These are phyloP conservation scores for Dicyrtomina minuta DNA, from an alignment of 2,888 invertebrate genomes.

Conservation along the genomic window DNA sequence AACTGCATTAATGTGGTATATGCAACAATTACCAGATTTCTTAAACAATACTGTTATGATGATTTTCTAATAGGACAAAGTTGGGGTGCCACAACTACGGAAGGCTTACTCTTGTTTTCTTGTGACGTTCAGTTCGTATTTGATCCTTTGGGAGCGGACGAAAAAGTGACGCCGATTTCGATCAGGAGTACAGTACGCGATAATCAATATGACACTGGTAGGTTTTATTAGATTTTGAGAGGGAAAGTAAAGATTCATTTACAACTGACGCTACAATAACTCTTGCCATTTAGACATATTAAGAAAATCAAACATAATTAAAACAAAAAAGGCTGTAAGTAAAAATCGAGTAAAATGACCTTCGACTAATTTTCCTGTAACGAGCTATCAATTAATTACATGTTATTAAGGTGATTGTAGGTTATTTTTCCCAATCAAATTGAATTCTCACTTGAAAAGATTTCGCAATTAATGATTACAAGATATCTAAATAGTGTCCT, in stretches of 20 bases:
- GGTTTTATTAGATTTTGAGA: conserved; percentile 12
- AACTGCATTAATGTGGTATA: conserved; percentile 20
- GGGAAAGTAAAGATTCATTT: too few relatives aligned
- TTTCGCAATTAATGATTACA: too few relatives aligned
- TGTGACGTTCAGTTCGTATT: conserved; percentile 77
- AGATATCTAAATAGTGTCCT: too few relatives aligned
- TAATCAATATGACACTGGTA: conserved; percentile 66
- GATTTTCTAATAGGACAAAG: conserved; percentile 66
- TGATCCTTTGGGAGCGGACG: conserved; percentile 88
- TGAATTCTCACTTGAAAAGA: too few relatives aligned
- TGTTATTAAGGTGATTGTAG: background rate
- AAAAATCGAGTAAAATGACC: too few relatives aligned
- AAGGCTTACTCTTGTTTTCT: conserved; percentile 89
- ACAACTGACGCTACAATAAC: background rate
- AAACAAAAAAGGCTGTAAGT: too few relatives aligned
- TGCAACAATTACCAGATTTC: too few relatives aligned
- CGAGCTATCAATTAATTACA: too few relatives aligned
- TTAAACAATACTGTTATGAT: background rate
- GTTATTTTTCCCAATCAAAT: background rate
- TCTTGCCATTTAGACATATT: too few relatives aligned
- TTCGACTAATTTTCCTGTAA: too few relatives aligned
- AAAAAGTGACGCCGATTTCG: conserved; percentile 76
- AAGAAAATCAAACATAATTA: too few relatives aligned
- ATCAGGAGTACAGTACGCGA: conserved; percentile 64
- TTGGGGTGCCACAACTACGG: conserved; percentile 92